Evolutionary conservation across 2,888 invertebrate species (phyloP), one percentile per base, ranked within the genome.

Genomic region (Nemotelus nigrinus): DNA sequence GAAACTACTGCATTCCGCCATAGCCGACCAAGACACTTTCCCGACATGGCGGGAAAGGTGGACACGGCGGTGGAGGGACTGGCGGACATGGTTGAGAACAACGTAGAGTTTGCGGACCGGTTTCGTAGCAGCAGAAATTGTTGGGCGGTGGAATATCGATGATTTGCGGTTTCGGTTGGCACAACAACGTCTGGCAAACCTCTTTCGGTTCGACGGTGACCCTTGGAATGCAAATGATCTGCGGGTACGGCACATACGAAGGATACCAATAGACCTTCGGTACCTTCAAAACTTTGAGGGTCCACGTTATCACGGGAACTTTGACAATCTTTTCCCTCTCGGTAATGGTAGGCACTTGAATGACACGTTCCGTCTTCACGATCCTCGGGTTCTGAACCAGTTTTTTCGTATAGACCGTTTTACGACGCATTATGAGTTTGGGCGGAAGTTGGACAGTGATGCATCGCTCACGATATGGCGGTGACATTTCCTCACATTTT

Each of bases 121-220:
- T 64, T 25, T 63, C 64, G 43, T 75, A 75, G 63, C 63, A 63
- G 43, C 75, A 75, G 53, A 63, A 79, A 44, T 68, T 77, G 44
- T 67, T 39, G 2, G 79, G 63, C 8, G 57, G 53, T 2, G 79
- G 79, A 64, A 79, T 77, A 60, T 79, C 75, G 47, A 79, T 39
- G n/a, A 77, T 50, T 55, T 79, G 79, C 3, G 79, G 77, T 58
- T 79, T 79, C 0, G 79, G 79, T 45, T 79, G 79, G 45, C 77
- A 79, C 1, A 79, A 39, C 55, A 79, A 47, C 39, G 77, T 65
- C 25, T 79, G 77, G 53, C 79, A 79, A 45, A 79, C 71, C 70
- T 79, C 79, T 39, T 76, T 75, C 1, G 79, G 77, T 41, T 77
- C 77, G 1, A 70, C 70, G 10, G 75, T 75, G 1, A 64, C 63